Evolutionary conservation across 2,888 invertebrate genomes (phyloP).

Genomic region (Matsumyia berberina): DNA sequence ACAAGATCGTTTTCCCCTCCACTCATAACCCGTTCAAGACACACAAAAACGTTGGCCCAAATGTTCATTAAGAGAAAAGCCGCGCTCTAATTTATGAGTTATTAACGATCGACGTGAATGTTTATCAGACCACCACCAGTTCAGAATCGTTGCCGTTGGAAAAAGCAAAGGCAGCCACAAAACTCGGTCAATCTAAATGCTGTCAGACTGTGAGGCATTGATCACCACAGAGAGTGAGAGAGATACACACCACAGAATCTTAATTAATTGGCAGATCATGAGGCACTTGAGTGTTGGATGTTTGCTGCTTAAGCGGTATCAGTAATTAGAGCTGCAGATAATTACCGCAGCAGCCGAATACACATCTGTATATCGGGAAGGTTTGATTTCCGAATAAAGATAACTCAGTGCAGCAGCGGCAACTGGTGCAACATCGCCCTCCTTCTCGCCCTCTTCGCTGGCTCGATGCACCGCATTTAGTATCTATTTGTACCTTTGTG

Average conservation of each 20-base stretch:
- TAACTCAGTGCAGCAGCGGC: conserved; percentile 15
- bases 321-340: conserved; percentile 66
- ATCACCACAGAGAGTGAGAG: conserved; percentile 8
- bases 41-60: conserved; percentile 9
- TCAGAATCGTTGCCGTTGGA: conserved; percentile 27
- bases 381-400: conserved; percentile 43
- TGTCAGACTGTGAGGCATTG: conserved; percentile 65
- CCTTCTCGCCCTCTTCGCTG: not conserved
- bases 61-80: conserved; percentile 51
- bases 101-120: conserved; percentile 46
- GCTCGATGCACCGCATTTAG: conserved; percentile 6
- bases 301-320: conserved; percentile 27
- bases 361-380: conserved; percentile 22
- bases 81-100: conserved; percentile 55
- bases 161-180: conserved; percentile 22
- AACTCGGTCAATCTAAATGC: conserved; percentile 68
- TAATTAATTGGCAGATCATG: conserved; percentile 70
- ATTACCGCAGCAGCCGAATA: conserved; percentile 58
- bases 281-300: conserved; percentile 33
- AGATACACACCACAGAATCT: conserved; percentile 36
- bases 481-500: conserved; percentile 55
- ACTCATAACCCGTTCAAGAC: no score
- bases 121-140: conserved; percentile 53
- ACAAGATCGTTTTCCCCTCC: no score
- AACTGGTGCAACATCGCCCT: conserved; percentile 31